Conservation (phyloP, 1,140 invertebrate species). For the Ditylenchus dipsaci region DNA sequence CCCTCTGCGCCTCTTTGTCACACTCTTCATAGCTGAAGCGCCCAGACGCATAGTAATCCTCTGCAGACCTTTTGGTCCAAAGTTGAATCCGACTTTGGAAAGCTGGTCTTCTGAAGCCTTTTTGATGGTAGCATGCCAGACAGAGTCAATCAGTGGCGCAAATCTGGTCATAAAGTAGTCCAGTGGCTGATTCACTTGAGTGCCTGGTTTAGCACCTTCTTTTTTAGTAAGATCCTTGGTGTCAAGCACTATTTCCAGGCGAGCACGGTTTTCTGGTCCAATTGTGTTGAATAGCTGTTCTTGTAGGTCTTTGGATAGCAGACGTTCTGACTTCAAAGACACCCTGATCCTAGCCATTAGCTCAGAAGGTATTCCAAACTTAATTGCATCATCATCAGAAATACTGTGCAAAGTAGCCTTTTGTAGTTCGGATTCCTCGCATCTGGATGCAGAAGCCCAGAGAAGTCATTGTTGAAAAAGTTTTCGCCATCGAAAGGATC, state of each 20-base stretch:
- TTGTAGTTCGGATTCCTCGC: background rate
- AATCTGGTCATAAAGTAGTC: background rate
- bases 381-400: background rate
- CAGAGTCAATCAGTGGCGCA: conserved; percentile 7
- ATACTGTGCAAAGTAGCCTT: conserved; percentile 1
- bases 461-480: conserved; percentile 1
- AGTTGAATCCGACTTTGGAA: background rate
- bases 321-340: background rate
- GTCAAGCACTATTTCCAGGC: background rate
- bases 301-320: background rate
- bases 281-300: background rate
- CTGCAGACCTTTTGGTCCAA: background rate
- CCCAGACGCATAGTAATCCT: too few species aligned
- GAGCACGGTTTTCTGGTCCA: background rate
- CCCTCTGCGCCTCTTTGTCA: too few species aligned
- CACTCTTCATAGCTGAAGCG: too few species aligned
- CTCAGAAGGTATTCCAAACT: background rate
- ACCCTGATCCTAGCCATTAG: background rate
- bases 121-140: conserved; percentile 10
- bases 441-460: background rate
- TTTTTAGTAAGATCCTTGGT: background rate
- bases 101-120: background rate
- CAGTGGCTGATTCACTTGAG: background rate
- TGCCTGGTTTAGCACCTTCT: background rate
- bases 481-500: conserved; percentile 6